Conservation (phyloP, 2,113 vertebrate species). For the Blennius ocellaris region DNA sequence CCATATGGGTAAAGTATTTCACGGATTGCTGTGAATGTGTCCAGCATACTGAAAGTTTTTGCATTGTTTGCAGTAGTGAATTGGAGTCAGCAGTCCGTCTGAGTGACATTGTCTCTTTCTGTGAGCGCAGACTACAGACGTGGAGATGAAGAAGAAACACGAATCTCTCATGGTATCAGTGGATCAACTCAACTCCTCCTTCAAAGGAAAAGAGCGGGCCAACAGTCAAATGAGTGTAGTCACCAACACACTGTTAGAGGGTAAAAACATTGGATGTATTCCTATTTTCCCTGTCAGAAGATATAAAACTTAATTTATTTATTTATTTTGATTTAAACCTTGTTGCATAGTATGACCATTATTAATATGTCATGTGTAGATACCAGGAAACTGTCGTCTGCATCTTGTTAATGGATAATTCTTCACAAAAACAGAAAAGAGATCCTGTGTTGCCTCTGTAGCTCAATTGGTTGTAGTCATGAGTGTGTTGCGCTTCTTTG, state of each 20-base stretch:
- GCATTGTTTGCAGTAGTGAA: slow-evolving; percentile 12
- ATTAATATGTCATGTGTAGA: too few relatives aligned
- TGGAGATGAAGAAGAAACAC: slow-evolving; percentile 94
- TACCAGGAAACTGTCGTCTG: too few relatives aligned
- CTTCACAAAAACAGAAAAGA: too few relatives aligned
- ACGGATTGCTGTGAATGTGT: background rate
- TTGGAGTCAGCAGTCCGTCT: slow-evolving; percentile 19
- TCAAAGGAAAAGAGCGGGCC: slow-evolving; percentile 92
- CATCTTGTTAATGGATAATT: too few relatives aligned
- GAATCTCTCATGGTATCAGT: slow-evolving; percentile 97
- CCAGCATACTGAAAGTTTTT: slow-evolving; percentile 6
- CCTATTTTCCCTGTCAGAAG: too few relatives aligned
- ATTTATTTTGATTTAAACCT: too few relatives aligned
- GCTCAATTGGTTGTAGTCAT: too few relatives aligned
- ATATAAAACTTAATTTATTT: too few relatives aligned
- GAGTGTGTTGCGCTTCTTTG: background rate
- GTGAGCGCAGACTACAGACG: slow-evolving; percentile 89
- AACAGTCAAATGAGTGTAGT: slow-evolving; percentile 96
- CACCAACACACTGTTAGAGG: slow-evolving; percentile 96
- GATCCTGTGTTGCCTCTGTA: too few relatives aligned
- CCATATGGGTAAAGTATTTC: background rate
- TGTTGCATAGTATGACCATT: too few relatives aligned
- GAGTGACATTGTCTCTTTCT: slow-evolving; percentile 53
- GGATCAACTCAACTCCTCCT: slow-evolving; percentile 95
- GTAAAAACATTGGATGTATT: slow-evolving; percentile 70